Evolutionary conservation across 1,140 invertebrate species (phyloP), one percentile per base, ranked within the genome.

Genomic region (Reticulitermes speratus): DNA sequence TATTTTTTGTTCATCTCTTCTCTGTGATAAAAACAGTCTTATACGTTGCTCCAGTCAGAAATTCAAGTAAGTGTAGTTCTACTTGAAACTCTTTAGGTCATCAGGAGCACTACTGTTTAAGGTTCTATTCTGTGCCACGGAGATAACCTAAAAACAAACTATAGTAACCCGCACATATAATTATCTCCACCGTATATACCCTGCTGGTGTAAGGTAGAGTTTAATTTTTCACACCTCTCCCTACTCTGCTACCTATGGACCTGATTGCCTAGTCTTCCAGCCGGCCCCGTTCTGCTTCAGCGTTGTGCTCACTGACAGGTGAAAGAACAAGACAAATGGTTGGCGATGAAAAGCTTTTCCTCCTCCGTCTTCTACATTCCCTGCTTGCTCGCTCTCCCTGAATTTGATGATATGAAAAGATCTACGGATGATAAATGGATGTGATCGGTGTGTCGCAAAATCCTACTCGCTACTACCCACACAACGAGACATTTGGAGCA

Each of bases 301-400:
- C 25, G 59, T 65, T 65, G 59, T 83, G 83, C 83, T 84, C 85
- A 65, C 85, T 85, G 85, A 85, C 85, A 85, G 85, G 85, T 85
- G 85, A 85, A 85, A 81, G 85, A 85, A 85, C n/a, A 85, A 85
- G 85, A 85, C 85, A 85, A 85, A 85, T 85, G 85, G 65, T 65
- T 30, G 65, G 5, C 59, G 85, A 85, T 85, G 85, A 85, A 85
- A 85, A 85, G 85, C 55, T 44, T 65, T 65, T 44, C 45, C 85
- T 44, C 30, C 84, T 32, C 45, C 84, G 38, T 52, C 84, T 44
- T n/a, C 55, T 69, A 23, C 84, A 11, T 85, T 65, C 65, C 65
- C 65, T 75, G 65, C 65, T 16, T 75, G 65, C 65, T 75, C 65
- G 65, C 84, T 65, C 38, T 44, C 84, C 84, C 84, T 30, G 83